Conservation (phyloP, 2,113 vertebrate genomes). For the Misgurnus anguillicaudatus region DNA sequence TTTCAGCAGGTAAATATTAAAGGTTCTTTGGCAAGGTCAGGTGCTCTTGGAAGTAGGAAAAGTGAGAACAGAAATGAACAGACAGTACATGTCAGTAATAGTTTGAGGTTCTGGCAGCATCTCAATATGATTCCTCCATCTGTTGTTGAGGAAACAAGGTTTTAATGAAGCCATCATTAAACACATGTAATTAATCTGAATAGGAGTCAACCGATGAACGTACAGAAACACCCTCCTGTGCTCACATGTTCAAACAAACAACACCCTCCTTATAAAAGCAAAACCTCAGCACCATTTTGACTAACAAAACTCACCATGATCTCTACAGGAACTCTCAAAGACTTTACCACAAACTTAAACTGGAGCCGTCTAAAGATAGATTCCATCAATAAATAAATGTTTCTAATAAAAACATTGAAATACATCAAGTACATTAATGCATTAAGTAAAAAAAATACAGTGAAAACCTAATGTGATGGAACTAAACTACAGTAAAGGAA, state of each 20-base stretch:
- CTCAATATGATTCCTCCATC: background rate
- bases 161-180: slow-evolving; percentile 8
- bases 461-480: too few species aligned
- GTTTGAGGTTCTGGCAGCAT: background rate
- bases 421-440: too few species aligned
- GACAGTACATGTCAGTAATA: background rate
- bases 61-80: too few species aligned
- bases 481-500: too few species aligned
- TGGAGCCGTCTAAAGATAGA: too few species aligned
- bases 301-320: slow-evolving; percentile 3
- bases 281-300: background rate
- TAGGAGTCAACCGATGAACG: background rate
- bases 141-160: slow-evolving; percentile 9
- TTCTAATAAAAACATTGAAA: too few species aligned
- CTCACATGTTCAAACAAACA: background rate
- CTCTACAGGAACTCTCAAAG: background rate
- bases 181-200: background rate
- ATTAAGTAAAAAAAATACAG: too few species aligned
- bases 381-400: too few species aligned
- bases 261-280: background rate
- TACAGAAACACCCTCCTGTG: background rate
- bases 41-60: too few species aligned
- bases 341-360: too few species aligned
- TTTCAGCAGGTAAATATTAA: too few species aligned
- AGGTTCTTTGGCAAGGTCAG: too few species aligned